These are phyloP conservation scores for Lepidurus packardi DNA, from an alignment of 1,140 invertebrate species.

Conservation along the genomic window DNA sequence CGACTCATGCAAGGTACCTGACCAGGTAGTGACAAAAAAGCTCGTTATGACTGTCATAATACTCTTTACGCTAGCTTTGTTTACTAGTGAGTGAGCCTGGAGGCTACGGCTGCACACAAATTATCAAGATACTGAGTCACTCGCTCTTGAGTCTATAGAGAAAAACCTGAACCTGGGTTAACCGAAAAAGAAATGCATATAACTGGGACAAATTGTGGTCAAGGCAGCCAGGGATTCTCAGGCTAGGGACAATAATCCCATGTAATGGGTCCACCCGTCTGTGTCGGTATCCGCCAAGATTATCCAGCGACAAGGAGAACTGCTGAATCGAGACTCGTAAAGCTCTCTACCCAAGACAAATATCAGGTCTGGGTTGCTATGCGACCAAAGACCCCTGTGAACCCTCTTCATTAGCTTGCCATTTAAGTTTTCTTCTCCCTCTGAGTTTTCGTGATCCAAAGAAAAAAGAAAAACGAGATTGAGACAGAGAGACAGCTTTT, in stretches of 20 bases:
- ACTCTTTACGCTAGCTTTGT: too few relatives aligned
- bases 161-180: too few relatives aligned
- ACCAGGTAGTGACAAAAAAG: too few relatives aligned
- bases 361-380: conserved; percentile 10
- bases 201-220: background rate
- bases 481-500: background rate
- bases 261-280: background rate
- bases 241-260: background rate
- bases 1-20: too few relatives aligned
- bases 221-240: background rate
- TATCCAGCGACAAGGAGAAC: background rate
- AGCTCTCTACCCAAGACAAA: conserved; percentile 4
- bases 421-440: background rate
- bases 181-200: background rate
- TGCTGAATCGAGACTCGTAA: conserved; percentile 14
- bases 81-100: too few relatives aligned
- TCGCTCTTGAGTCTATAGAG: too few relatives aligned
- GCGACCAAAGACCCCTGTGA: background rate
- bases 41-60: too few relatives aligned
- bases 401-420: conserved; percentile 14
- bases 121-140: too few relatives aligned
- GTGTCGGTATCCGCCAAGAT: conserved; percentile 2
- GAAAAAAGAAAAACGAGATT: background rate
- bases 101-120: too few relatives aligned
- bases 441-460: background rate